Evolutionary conservation across 2,888 invertebrate genomes (phyloP), one percentile per base, ranked within the genome.

Genomic region (Macropis europaea): DNA sequence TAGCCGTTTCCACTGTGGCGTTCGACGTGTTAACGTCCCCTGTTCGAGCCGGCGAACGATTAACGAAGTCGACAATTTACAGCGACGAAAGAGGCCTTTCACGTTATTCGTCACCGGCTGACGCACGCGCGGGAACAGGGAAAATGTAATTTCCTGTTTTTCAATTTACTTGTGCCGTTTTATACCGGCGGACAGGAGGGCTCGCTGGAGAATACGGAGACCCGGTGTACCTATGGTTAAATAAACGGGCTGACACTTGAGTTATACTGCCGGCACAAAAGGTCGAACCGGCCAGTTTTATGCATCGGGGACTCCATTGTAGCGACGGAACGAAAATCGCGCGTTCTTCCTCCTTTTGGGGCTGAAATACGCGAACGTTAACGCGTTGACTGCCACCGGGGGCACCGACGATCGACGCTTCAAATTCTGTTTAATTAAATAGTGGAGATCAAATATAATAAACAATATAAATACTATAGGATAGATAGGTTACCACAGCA

Each of bases 101-200:
- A 34, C 38, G 69, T 79, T 79, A 70, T 74, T 62, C 77, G 43
- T 59, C 68, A 66, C 52, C 56, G 76, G 59, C 72, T 50, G 52
- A 62, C 63, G 63, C 59, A 48, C 54, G 43, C 52, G 24, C 61
- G 69, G 72, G 76, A 63, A 71, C 73, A 60, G 73, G 69, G 78
- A 79, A 82, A 84, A 84, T 83, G 79, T 82, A 83, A 85, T 85
- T 85, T 84, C 82, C 82, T 81, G 80, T 82, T 83, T 84, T 84
- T 77, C 83, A 82, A 84, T 84, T 81, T 82, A 82, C 83, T 80
- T 70, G n/a, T n/a, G n/a, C n/a, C n/a, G n/a, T n/a, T n/a, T n/a
- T n/a, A n/a, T 68, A 19, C n/a, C 52, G 9, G 9, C 36, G 38
- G 24, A 19, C 45, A 24, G 40, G 38, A 63, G 54, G 26, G 52